Evolutionary conservation across 2,888 invertebrate species (phyloP).

Genomic region (Troides helena): DNA sequence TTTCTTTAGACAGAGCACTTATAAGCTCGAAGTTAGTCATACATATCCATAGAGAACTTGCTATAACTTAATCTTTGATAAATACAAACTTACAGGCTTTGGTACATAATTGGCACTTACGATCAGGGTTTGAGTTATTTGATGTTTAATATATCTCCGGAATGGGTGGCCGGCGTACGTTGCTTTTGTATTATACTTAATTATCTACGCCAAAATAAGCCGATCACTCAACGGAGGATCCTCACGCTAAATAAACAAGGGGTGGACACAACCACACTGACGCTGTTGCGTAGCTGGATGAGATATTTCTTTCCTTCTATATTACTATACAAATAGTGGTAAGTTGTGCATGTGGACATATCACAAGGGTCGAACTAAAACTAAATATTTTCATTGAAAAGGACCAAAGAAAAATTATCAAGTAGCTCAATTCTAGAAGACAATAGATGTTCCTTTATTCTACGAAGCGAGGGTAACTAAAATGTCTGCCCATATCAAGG

Average conservation of each 20-base stretch:
- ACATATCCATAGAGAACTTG: too few species aligned
- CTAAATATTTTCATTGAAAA: too few species aligned
- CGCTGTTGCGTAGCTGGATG: constrained; percentile 27
- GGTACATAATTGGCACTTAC: not conserved
- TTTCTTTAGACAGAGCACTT: too few species aligned
- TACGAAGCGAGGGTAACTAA: too few species aligned
- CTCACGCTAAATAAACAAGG: constrained; percentile 67
- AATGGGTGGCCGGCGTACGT: constrained; percentile 37
- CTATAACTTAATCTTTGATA: not conserved
- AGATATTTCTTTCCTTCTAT: constrained; percentile 26
- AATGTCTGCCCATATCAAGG: too few species aligned
- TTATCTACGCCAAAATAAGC: constrained; percentile 74
- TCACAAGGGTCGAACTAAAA: too few species aligned
- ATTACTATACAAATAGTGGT: too few species aligned
- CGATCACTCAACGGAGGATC: constrained; percentile 73
- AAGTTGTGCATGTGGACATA: too few species aligned
- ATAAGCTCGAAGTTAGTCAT: too few species aligned
- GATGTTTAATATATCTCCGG: constrained; percentile 19
- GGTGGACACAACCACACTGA: constrained; percentile 36
- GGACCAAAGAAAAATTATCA: too few species aligned
- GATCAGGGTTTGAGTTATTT: not conserved
- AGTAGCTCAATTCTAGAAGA: too few species aligned
- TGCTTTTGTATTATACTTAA: constrained; percentile 58
- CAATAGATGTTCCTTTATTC: too few species aligned
- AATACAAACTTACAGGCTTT: not conserved